These are phyloP conservation scores for Homarus gammarus DNA, from an alignment of 2,888 invertebrate species.

Conservation along the genomic window DNA sequence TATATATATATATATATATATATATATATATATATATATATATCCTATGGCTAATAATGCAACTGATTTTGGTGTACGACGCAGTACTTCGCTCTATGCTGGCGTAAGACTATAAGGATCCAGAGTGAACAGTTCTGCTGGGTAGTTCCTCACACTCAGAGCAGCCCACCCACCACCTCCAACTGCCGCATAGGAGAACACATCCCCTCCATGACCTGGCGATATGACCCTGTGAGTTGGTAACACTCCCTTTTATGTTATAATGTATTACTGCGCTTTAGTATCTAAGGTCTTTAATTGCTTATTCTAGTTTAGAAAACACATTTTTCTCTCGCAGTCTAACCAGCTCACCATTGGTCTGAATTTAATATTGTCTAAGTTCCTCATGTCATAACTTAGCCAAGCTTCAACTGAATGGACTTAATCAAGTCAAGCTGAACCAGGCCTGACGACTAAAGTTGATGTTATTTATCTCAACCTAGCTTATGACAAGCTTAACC, in stretches of 20 bases:
- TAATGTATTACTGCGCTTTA: not conserved
- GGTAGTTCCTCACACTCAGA: not conserved
- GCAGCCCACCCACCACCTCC: slow-evolving; percentile 9
- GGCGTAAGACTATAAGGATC: slow-evolving; percentile 49
- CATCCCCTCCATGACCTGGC: slow-evolving; percentile 50
- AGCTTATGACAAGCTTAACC: no score
- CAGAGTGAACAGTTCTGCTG: slow-evolving; percentile 73
- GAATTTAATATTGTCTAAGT: not conserved
- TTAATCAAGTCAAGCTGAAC: no score
- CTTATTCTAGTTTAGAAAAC: not conserved
- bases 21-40: no score
- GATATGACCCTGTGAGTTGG: slow-evolving; percentile 67
- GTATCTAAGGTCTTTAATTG: no score
- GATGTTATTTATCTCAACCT: no score
- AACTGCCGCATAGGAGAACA: slow-evolving; percentile 54
- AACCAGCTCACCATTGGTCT: not conserved
- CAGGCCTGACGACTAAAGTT: no score
- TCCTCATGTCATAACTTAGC: no score
- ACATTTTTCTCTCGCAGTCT: not conserved
- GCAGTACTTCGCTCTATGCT: slow-evolving; percentile 65
- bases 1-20: no score
- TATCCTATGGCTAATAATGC: no score
- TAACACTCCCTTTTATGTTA: not conserved
- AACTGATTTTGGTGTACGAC: no score
- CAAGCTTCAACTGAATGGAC: no score